Conservation (phyloP, 2,113 vertebrate species). For the Melanocharis versteri region DNA sequence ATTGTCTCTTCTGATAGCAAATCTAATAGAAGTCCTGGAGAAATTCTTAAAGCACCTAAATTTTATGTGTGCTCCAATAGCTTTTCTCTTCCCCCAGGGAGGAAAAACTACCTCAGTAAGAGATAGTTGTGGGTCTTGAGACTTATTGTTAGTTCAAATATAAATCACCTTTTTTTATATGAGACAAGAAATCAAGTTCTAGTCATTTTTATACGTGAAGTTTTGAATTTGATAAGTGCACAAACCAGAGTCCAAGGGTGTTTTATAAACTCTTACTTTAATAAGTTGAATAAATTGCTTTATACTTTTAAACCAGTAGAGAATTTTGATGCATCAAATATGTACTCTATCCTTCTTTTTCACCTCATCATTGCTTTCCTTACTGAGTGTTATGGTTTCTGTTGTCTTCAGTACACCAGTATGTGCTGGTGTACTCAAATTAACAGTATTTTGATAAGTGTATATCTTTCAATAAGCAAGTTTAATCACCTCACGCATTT, state of each 20-base stretch:
- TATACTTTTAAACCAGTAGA: neutral
- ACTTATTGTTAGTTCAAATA: conserved; percentile 52
- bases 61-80: conserved; percentile 52
- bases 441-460: neutral
- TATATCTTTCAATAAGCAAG: neutral
- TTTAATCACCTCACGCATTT: neutral
- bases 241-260: conserved; percentile 7
- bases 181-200: conserved; percentile 31
- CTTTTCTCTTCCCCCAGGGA: conserved; percentile 53
- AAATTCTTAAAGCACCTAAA: conserved; percentile 57
- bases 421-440: neutral
- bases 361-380: neutral
- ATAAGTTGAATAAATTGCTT: conserved; percentile 27
- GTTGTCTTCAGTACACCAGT: neutral
- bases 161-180: conserved; percentile 26
- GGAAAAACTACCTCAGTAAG: conserved; percentile 32
- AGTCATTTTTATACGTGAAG: conserved; percentile 42
- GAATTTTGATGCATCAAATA: neutral
- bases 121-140: conserved; percentile 17
- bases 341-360: neutral
- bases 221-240: conserved; percentile 14
- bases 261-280: conserved; percentile 49
- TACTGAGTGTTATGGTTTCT: neutral
- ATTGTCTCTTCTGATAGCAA: conserved; percentile 53
- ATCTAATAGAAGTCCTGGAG: conserved; percentile 57